Evolutionary conservation across 2,113 vertebrate genomes (phyloP), one percentile per base, ranked within the genome.

Genomic region (Phainopepla nitens): DNA sequence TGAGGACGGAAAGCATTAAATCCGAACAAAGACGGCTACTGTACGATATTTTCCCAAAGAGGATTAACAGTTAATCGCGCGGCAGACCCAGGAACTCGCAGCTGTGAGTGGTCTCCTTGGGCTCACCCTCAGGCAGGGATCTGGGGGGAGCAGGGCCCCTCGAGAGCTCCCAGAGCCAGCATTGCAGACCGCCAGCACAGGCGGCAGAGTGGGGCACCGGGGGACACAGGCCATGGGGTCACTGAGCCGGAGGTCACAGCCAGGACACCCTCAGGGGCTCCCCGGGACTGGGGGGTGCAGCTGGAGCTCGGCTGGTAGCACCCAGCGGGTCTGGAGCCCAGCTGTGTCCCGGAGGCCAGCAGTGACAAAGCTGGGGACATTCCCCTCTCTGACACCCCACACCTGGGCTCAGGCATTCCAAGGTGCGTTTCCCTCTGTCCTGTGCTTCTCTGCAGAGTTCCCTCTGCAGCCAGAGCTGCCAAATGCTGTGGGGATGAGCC

Each of bases 291-390:
- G 13, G 56, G 36, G 51, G 16, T 10, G 36, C 3, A 3, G 68
- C 45, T 47, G 66, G 24, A 23, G 13, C 8, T 0, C 0, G 11
- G 47, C 27, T 35, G 68, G 39, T 20, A 41, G 39, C 64, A 68
- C 58, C 31, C 47, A 1, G 2, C 0, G 5, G 31, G 24, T 86
- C n/a, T 15, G 62, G 44, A 81, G 82, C 33, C 51, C 36, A 4
- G 36, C 42, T 75, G 58, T 39, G 6, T 11, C 15, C 13, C 76
- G 29, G 57, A 71, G 80, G 22, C 36, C 82, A n/a, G 60, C 29
- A 3, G 3, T 41, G 89, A 13, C 64, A 58, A 4, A 36, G 0
- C 29, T 0, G 1, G 54, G 3, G 18, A 60, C 4, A 6, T 13
- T 28, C 56, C 29, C 50, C 58, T 51, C 15, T n/a, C 27, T n/a